phyloP scores from a whole-genome alignment of 2,888 invertebrate species.

The Cephus sareptanus region DNA sequence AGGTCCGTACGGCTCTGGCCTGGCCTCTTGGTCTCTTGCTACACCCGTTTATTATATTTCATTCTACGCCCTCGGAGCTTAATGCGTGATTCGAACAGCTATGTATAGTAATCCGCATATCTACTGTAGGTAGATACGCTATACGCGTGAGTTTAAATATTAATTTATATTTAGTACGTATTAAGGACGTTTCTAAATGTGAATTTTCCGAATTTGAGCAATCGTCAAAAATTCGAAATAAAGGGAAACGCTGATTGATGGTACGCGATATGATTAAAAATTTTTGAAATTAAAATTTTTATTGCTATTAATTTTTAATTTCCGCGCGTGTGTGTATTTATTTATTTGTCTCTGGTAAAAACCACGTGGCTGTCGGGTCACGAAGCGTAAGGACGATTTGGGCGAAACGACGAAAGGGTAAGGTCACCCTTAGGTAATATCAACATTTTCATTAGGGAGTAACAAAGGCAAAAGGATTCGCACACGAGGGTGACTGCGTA shows the following conservation, averaged over 20 bases:
- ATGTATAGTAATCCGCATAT: background rate
- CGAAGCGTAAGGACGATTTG: background rate
- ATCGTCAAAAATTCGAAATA: background rate
- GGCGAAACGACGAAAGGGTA: background rate
- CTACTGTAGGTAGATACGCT: background rate
- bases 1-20: slow-evolving; percentile 16
- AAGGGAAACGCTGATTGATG: background rate
- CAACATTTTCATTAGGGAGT: background rate
- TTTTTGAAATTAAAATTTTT: background rate
- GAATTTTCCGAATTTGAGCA: background rate
- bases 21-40: background rate
- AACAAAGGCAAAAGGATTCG: background rate
- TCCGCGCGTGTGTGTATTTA: background rate
- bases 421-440: background rate
- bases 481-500: background rate
- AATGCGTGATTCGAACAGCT: background rate
- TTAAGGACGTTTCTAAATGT: no score
- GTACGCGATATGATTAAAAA: background rate
- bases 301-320: background rate
- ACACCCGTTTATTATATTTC: background rate
- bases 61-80: background rate
- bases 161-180: background rate
- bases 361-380: background rate
- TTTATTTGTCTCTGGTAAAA: background rate
- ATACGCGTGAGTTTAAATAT: no score